A percentile compares a stretch with the other conserved stretches of the same genome.
These are phyloP conservation scores for Stenoptilia bipunctidactyla DNA, from an alignment of 2,888 invertebrate species.

Conservation along the genomic window DNA sequence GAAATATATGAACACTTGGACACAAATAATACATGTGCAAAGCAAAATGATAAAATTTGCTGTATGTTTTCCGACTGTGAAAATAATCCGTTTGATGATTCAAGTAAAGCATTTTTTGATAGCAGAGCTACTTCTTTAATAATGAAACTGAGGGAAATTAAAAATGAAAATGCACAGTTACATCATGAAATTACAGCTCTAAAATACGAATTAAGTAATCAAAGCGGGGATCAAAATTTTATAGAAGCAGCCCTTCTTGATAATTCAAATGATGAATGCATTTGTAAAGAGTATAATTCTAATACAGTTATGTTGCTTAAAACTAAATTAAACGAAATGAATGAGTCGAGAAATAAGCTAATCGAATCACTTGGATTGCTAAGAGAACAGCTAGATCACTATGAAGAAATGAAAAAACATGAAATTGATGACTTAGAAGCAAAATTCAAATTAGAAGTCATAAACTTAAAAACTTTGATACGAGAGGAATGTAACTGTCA, in stretches of 20 bases:
- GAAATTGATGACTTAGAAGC: slow-evolving; percentile 41
- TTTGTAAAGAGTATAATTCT: slow-evolving; percentile 25
- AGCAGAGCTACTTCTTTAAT: slow-evolving; percentile 41
- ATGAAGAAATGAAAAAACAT: slow-evolving; percentile 32
- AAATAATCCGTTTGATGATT: slow-evolving; percentile 7
- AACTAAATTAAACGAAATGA: slow-evolving; percentile 34
- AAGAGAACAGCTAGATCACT: slow-evolving; percentile 34
- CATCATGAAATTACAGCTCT: slow-evolving; percentile 35
- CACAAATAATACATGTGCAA: too few relatives aligned
- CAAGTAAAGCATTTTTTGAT: slow-evolving; percentile 19
- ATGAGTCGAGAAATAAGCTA: slow-evolving; percentile 31
- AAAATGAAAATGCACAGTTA: slow-evolving; percentile 41
- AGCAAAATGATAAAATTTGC: too few relatives aligned
- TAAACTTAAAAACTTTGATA: slow-evolving; percentile 27
- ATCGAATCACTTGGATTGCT: slow-evolving; percentile 31
- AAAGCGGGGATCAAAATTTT: slow-evolving; percentile 11
- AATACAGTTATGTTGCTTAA: slow-evolving; percentile 31
- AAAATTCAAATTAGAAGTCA: slow-evolving; percentile 38
- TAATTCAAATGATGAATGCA: slow-evolving; percentile 26
- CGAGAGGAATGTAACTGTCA: slow-evolving; percentile 30
- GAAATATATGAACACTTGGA: too few relatives aligned
- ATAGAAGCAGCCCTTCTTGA: slow-evolving; percentile 13
- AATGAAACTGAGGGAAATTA: slow-evolving; percentile 46
- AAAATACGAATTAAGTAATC: slow-evolving; percentile 25
- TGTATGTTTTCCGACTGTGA: slow-evolving; percentile 12